These are phyloP conservation scores for Rhabdomys pumilio DNA, from an alignment of 2,797 vertebrate species.

Conservation along the genomic window DNA sequence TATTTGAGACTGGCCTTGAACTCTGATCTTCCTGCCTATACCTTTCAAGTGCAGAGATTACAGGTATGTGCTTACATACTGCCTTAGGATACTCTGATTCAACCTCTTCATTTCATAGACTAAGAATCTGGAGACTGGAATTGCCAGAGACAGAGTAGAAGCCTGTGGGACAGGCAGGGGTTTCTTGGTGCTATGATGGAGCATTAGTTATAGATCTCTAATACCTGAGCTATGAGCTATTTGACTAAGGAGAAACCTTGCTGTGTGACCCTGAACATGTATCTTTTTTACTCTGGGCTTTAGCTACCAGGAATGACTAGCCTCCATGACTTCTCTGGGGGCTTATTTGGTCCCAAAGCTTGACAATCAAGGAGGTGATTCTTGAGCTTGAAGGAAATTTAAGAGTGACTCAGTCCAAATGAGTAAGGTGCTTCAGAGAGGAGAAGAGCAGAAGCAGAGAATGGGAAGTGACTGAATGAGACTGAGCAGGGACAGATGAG, in stretches of 20 bases:
- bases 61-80: neutral
- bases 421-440: neutral
- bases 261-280: neutral
- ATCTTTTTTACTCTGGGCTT: slow-evolving; percentile 3
- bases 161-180: neutral
- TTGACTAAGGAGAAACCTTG: neutral
- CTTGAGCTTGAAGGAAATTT: slow-evolving; percentile 32
- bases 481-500: neutral
- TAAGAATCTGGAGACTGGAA: slow-evolving; percentile 29
- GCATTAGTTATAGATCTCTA: neutral
- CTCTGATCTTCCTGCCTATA: neutral
- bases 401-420: neutral
- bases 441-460: neutral
- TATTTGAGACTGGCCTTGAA: neutral
- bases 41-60: neutral
- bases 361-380: slow-evolving; percentile 17
- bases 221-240: neutral
- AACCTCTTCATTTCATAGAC: neutral
- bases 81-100: neutral
- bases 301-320: neutral
- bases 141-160: neutral
- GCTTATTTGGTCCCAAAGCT: slow-evolving; percentile 34
- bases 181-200: neutral
- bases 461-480: neutral
- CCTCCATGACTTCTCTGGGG: neutral